Evolutionary conservation across 1,140 invertebrate genomes (phyloP).

Genomic region (Halictus rubicundus): DNA sequence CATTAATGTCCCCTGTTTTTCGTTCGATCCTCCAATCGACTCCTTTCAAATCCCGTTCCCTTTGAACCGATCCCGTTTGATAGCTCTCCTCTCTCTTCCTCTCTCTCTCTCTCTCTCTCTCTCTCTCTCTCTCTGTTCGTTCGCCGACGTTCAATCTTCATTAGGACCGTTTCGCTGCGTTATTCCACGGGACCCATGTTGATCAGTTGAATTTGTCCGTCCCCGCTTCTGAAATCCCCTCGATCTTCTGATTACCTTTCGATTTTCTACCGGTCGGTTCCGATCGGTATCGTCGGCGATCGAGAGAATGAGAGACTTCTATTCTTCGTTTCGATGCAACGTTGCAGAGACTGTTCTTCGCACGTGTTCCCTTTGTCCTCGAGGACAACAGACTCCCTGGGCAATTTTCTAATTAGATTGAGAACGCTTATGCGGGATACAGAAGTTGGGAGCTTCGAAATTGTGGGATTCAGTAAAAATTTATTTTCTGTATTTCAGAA

Average conservation of each 20-base stretch:
- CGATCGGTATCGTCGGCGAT: background rate
- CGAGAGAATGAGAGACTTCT: background rate
- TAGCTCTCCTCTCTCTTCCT: too few relatives aligned
- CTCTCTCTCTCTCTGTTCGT: too few relatives aligned
- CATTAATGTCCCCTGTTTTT: background rate
- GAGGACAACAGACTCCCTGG: too few relatives aligned
- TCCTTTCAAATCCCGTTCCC: background rate
- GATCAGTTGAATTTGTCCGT: slow-evolving; percentile 2
- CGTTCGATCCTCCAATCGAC: background rate
- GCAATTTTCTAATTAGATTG: too few relatives aligned
- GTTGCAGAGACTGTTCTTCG: background rate
- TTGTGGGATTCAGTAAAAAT: too few relatives aligned
- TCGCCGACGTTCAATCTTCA: background rate
- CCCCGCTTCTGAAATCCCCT: background rate
- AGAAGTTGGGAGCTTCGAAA: too few relatives aligned
- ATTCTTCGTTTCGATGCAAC: background rate
- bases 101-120: too few relatives aligned
- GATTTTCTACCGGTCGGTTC: background rate
- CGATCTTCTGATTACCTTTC: background rate
- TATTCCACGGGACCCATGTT: background rate
- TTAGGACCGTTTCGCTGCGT: background rate
- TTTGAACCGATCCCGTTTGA: background rate
- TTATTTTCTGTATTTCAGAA: too few relatives aligned
- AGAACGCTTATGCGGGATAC: too few relatives aligned
- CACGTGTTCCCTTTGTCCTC: background rate